Conservation (phyloP, 2,797 vertebrate genomes). For the Oreonectes daqikongensis region DNA sequence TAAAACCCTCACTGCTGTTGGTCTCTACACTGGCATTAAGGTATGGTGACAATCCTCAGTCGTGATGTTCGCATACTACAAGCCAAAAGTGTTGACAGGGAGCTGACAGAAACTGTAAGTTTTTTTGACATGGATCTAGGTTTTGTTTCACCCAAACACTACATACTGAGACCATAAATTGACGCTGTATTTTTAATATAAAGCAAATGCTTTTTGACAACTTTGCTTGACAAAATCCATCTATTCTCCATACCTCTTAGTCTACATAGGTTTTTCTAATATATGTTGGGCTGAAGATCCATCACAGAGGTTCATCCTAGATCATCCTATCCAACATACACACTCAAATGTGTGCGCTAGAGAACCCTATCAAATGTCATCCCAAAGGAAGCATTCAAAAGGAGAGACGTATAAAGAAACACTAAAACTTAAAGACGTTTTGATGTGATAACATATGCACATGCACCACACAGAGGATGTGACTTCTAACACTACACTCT, state of each 20-base stretch:
- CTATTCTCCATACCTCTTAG: too few species aligned
- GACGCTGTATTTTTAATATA: too few species aligned
- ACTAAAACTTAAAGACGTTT: constrained; percentile 15
- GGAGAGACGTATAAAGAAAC: constrained; percentile 25
- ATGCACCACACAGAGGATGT: constrained; percentile 15
- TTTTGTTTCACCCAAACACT: neutral
- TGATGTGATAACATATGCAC: constrained; percentile 30
- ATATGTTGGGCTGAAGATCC: too few species aligned
- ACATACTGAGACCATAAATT: too few species aligned
- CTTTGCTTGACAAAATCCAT: too few species aligned
- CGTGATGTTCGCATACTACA: neutral
- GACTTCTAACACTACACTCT: constrained; percentile 13
- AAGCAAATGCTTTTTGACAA: too few species aligned
- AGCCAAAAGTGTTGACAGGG: neutral
- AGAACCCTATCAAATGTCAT: constrained; percentile 3
- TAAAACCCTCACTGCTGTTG: neutral
- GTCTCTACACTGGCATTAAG: neutral
- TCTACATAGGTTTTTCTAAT: too few species aligned
- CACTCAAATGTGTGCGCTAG: neutral
- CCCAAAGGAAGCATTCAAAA: constrained; percentile 30
- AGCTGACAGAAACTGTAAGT: neutral
- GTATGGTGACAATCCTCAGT: neutral
- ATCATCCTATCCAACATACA: neutral
- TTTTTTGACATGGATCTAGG: neutral
- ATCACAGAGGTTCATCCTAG: neutral